Percentiles rank a stretch among this genome's conserved stretches.
These are phyloP conservation scores for Podocnemis expansa DNA, from an alignment of 2,113 vertebrate species.

Conservation along the genomic window DNA sequence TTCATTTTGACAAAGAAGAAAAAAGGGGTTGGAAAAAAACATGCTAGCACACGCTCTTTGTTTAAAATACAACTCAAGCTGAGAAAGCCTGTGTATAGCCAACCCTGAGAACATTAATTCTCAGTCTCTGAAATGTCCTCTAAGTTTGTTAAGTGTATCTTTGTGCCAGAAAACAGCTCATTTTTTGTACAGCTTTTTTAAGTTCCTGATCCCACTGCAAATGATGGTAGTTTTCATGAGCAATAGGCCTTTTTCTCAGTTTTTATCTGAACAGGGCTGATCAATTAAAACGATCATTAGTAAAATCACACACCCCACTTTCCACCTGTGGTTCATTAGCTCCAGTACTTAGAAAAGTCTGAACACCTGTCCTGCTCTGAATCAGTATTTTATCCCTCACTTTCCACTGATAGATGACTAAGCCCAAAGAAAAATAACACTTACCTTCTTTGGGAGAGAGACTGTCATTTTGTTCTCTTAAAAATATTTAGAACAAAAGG, in stretches of 20 bases:
- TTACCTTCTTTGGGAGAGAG: not conserved
- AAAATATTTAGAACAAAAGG: not conserved
- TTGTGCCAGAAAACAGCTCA: not conserved
- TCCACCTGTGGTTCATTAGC: constrained; percentile 18
- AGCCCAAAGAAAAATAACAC: constrained; percentile 33
- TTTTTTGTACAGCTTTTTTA: not conserved
- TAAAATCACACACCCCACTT: constrained; percentile 28
- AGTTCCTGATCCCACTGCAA: constrained; percentile 21
- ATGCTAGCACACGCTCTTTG: not conserved
- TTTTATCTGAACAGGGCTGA: constrained; percentile 42
- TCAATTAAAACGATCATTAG: constrained; percentile 36
- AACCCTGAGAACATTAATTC: constrained; percentile 18
- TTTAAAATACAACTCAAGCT: constrained; percentile 18
- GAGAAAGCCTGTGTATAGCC: not conserved
- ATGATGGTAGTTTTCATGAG: not conserved
- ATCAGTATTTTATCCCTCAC: constrained; percentile 18
- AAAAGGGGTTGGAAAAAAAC: not conserved
- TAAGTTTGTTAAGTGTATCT: constrained; percentile 19
- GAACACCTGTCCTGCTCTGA: constrained; percentile 27
- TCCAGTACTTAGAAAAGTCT: constrained; percentile 62
- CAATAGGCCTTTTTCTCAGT: constrained; percentile 27
- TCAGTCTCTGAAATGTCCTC: not conserved
- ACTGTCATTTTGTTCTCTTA: not conserved
- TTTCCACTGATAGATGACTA: constrained; percentile 24
- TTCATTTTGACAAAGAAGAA: not conserved